These are phyloP conservation scores for Neoseiulus cucumeris DNA, from an alignment of 1,140 invertebrate genomes.

Conservation along the genomic window DNA sequence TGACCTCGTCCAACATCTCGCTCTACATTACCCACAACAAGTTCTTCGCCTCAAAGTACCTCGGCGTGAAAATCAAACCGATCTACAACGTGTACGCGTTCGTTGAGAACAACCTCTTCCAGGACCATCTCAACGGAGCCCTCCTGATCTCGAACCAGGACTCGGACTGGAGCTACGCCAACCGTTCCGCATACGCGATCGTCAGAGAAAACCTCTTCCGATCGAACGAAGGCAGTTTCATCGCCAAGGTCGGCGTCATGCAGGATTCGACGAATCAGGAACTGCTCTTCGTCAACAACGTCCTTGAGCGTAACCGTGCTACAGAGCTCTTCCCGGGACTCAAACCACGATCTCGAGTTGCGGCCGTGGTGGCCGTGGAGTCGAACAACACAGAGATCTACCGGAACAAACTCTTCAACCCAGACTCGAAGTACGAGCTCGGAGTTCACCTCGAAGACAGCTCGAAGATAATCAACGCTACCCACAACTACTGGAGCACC, in stretches of 20 bases:
- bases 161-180: conserved; percentile 36
- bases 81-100: conserved; percentile 54
- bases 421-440: conserved; percentile 71
- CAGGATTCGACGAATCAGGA: conserved; percentile 60
- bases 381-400: conserved; percentile 64
- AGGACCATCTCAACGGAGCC: conserved; percentile 53
- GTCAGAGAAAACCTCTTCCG: conserved; percentile 75
- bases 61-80: conserved; percentile 56
- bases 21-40: conserved; percentile 66
- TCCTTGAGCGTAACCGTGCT: conserved; percentile 62
- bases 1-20: conserved; percentile 22
- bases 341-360: conserved; percentile 62
- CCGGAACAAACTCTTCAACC: conserved; percentile 81
- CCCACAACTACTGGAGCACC: conserved; percentile 76
- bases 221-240: conserved; percentile 63
- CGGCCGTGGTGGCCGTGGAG: conserved; percentile 69
- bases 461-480: conserved; percentile 75
- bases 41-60: conserved; percentile 48
- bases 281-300: conserved; percentile 68
- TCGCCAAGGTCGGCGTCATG: conserved; percentile 62
- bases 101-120: conserved; percentile 73
- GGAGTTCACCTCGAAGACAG: conserved; percentile 85
- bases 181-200: conserved; percentile 42
- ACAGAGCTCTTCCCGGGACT: conserved; percentile 61
- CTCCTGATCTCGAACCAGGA: conserved; percentile 67